Conservation (phyloP, 2,797 vertebrate genomes). For the Crax fasciolata region DNA sequence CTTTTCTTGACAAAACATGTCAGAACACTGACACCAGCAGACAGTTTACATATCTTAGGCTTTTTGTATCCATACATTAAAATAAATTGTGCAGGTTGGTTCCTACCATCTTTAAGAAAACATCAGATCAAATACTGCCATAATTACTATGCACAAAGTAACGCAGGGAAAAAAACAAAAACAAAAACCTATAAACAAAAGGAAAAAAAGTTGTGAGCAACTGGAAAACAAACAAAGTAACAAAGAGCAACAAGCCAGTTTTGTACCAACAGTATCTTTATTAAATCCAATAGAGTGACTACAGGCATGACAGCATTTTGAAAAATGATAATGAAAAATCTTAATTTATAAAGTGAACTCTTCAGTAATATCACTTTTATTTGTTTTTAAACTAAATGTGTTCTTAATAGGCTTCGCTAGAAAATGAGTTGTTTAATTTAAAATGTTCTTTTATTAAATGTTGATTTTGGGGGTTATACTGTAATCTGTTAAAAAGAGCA, state of each 20-base stretch:
- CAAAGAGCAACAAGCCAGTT: neutral
- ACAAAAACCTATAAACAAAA: neutral
- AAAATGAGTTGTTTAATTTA: slow-evolving; percentile 24
- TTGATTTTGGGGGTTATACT: slow-evolving; percentile 41
- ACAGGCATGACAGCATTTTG: neutral
- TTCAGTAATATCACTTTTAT: neutral
- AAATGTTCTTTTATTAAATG: slow-evolving; percentile 56
- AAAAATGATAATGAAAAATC: neutral
- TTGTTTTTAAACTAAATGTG: neutral
- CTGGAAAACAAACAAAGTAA: neutral
- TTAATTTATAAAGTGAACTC: neutral
- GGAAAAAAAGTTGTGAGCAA: neutral
- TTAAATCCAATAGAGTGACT: neutral
- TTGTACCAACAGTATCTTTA: neutral
- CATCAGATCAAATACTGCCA: neutral
- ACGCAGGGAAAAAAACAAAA: neutral
- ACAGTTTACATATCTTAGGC: neutral
- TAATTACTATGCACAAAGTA: neutral
- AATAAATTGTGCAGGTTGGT: neutral
- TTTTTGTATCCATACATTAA: neutral
- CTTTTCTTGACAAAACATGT: neutral
- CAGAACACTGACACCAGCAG: neutral
- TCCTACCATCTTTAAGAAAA: neutral
- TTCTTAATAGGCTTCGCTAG: slow-evolving; percentile 20
- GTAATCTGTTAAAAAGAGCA: slow-evolving; percentile 68